phyloP scores from a whole-genome alignment of 2,888 invertebrate genomes.

The Watsonalla cultraria region DNA sequence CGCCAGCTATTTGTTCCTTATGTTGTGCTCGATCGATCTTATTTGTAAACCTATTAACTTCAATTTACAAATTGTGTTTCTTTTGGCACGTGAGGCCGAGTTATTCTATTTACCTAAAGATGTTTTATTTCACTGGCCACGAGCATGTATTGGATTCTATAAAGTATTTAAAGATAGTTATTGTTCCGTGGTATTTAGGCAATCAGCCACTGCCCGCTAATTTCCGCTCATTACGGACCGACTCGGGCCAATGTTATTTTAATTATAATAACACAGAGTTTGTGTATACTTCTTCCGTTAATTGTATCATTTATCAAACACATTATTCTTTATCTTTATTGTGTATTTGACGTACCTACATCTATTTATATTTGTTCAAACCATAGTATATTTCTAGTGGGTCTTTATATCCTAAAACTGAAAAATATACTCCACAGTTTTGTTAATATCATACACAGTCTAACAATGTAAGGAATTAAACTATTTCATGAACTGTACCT shows the following conservation, averaged over 20 bases:
- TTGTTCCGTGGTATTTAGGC: not conserved
- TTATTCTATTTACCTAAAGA: not conserved
- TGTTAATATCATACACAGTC: too few species aligned
- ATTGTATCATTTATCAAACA: too few species aligned
- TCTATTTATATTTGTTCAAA: too few species aligned
- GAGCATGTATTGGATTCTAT: not conserved
- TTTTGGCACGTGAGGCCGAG: not conserved
- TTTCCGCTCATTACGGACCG: not conserved
- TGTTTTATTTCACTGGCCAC: not conserved
- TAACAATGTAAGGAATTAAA: too few species aligned
- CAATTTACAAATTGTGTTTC: constrained; percentile 3
- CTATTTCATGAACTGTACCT: too few species aligned
- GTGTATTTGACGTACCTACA: too few species aligned
- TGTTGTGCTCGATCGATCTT: constrained; percentile 16
- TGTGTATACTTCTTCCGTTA: too few species aligned
- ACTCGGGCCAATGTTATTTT: not conserved
- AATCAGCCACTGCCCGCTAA: not conserved
- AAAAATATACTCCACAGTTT: too few species aligned
- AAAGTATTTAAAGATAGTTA: not conserved
- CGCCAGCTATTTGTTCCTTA: constrained; percentile 20
- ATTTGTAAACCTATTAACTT: constrained; percentile 2
- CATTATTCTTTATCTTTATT: too few species aligned
- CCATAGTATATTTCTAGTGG: too few species aligned
- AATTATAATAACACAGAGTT: too few species aligned
- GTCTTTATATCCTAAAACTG: too few species aligned